Conservation (phyloP, 35 echinoderm and acorn worm species). For the Heliocidaris erythrogramma region DNA sequence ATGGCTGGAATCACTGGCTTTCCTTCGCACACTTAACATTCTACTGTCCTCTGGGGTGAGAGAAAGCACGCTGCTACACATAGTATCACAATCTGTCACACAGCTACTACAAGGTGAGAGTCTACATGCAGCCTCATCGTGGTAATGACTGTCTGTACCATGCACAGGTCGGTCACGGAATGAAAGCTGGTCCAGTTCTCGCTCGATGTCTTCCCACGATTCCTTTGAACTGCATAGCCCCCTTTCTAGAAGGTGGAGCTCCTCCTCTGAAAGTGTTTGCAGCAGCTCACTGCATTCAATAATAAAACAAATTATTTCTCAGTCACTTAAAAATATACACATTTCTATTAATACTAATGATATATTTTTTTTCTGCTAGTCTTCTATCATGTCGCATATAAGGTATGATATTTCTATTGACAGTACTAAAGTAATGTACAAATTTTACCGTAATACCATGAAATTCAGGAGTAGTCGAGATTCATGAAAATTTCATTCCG, state of each 20-base stretch:
- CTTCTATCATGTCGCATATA: no score
- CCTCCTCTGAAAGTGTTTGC: slow-evolving; percentile 73
- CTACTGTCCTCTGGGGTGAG: slow-evolving; percentile 53
- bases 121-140: slow-evolving; percentile 29
- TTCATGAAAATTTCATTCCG: no score
- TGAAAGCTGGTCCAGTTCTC: slow-evolving; percentile 66
- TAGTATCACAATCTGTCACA: slow-evolving; percentile 66
- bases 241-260: slow-evolving; percentile 88
- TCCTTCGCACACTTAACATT: not conserved
- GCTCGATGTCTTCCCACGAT: slow-evolving; percentile 87
- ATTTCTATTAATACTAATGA: no score
- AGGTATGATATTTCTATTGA: no score
- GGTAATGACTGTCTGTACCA: not conserved
- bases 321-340: not conserved
- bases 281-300: slow-evolving; percentile 74
- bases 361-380: no score
- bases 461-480: no score
- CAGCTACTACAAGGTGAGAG: slow-evolving; percentile 68
- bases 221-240: slow-evolving; percentile 78
- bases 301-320: not conserved
- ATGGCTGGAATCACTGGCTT: slow-evolving; percentile 21
- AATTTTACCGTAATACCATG: no score
- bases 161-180: slow-evolving; percentile 49
- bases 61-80: slow-evolving; percentile 68
- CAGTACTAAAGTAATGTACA: no score